Evolutionary conservation across 2,888 invertebrate species (phyloP), one percentile per base, ranked within the genome.

Genomic region (Diaphora mendica): DNA sequence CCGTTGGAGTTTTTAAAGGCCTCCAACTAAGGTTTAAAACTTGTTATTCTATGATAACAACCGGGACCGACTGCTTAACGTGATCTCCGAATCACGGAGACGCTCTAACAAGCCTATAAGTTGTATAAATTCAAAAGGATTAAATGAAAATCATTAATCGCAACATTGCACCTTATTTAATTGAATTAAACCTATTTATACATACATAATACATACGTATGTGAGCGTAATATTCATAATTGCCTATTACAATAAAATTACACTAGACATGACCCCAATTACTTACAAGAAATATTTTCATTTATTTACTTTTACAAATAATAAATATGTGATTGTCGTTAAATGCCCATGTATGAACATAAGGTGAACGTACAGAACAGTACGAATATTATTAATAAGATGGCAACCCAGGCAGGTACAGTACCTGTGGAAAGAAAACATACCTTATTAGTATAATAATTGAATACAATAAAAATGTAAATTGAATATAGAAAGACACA

Each of bases 341-440:
- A 97, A 91, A 98, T 97, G 87, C 97, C 98, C 90, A 98, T 89
- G 93, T 97, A 98, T 83, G 98, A 98, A 95, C 98, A 98, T 83
- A 98, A 89, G 78, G 97, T 94, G 94, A 98, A 98, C 76, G 98
- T 97, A 87, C 97, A 96, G 91, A 98, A 97, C 76, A 98, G 96
- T 82, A 97, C 97, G 82, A 97, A 92, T 78, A 98, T 94, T 83
- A 98, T 97, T 71, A 98, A 95, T 79, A 97, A 85, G 76, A 98
- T 96, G 86, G 98, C 98, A 79, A 98, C 91, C 98, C 98, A 98
- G 78, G 97, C 97, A 76, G 98, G 98, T 87, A 98, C 96, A 72
- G 97, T 97, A 93, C 96, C 98, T 98, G 96, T 70, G 39, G 44
- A 62, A 59, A 20, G 59, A 39, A 66, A 11, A 59, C 39, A 51